Base-by-base conservation (phyloP, 2,888 invertebrate species). In the Synanthedon myopaeformis region DNA sequence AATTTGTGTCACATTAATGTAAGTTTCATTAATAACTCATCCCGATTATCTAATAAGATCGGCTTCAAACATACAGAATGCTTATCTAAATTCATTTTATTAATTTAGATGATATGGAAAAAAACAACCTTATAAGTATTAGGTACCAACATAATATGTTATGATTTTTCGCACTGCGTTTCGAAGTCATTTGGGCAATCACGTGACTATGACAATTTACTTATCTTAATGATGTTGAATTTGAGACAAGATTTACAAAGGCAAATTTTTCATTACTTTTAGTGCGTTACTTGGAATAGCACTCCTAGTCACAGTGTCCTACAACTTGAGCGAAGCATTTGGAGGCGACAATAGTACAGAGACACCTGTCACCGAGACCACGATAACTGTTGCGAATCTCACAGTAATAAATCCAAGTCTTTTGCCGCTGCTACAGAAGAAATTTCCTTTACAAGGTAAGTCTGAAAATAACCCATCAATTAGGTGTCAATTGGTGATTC, bases 1-100 rank as follows among this genome's bases (percentile, higher is more conserved):
- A 61, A 79, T 94, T 50, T 93, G 92, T 64, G 87, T 91, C 4
- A 83, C 89, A 10, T 76, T 94, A 55, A 74, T 94, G 94, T 95
- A 78, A 92, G 93, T 90, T 58, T 50, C 52, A 14, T 17, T 49
- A 35, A 35, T 35, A 35, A 35, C 35, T 35, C 35, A 35, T 35
- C 35, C 8, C 8, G 35, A 35, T 35, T 35, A 35, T 10, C 35
- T 35, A 35, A 10, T 23, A 23, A 23, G 23, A 23, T 23, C 23
- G 5, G 5, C 23, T 1, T 4, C 23, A 23, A 23, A 23, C 23
- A 23, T 4, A 4, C 4, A 23, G 5, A 5, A 23, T 23, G 1
- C 23, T 23, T 5, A 23, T 23, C 4, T 23, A 5, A 23, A 5
- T 23, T 23, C 1, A 23, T 23, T 4, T 23, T 23, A 23, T 23